A percentile compares a stretch with the other conserved stretches of the same genome.
Conservation (phyloP, 2,888 invertebrate genomes). For the Calameuta pallipes region DNA sequence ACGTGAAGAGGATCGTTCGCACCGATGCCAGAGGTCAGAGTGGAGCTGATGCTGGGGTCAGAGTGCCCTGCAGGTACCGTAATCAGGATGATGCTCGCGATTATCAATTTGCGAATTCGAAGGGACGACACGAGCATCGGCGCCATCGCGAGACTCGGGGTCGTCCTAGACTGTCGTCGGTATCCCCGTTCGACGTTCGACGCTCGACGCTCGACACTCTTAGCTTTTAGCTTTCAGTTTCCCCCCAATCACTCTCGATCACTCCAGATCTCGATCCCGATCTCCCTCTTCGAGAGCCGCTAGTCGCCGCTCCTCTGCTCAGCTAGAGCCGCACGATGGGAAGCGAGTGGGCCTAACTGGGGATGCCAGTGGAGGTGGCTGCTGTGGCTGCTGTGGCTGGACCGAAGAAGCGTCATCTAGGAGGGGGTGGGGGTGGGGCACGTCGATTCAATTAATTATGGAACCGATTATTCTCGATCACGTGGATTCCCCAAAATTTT, state of each 20-base stretch:
- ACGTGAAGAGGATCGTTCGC: not conserved
- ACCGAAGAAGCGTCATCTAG: not conserved
- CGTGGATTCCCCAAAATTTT: not conserved
- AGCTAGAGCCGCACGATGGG: not conserved
- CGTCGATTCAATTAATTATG: not conserved
- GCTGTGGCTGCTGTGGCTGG: not conserved
- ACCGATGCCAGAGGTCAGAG: not conserved
- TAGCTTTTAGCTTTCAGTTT: conserved; percentile 15
- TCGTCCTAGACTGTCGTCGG: conserved; percentile 41
- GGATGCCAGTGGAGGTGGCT: not conserved
- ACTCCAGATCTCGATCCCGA: conserved; percentile 14
- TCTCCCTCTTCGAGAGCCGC: conserved; percentile 11
- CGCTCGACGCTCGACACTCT: not conserved
- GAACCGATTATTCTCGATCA: not conserved
- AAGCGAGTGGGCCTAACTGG: not conserved
- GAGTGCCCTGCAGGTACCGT: not conserved
- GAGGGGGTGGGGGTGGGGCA: not conserved
- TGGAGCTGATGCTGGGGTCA: not conserved
- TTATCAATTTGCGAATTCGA: conserved; percentile 17
- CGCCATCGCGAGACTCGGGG: conserved; percentile 44
- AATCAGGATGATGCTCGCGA: conserved; percentile 18
- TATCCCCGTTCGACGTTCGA: conserved; percentile 5
- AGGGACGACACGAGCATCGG: conserved; percentile 15
- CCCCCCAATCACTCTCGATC: conserved; percentile 20
- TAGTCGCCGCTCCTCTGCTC: not conserved